These are phyloP conservation scores for Rattus rattus DNA, from an alignment of 2,113 vertebrate genomes.

Conservation along the genomic window DNA sequence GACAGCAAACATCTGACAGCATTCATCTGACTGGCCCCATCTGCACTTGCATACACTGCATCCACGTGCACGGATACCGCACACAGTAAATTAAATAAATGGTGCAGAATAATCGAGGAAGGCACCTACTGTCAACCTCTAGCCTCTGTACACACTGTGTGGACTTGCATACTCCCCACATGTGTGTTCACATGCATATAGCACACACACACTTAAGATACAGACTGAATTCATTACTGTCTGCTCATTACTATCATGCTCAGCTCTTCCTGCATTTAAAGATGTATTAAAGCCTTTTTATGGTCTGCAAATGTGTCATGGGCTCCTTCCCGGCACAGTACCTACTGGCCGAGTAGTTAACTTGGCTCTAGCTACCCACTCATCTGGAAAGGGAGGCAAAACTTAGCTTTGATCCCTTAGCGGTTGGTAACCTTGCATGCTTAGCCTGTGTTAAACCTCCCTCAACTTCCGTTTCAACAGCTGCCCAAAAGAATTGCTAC, in stretches of 20 bases:
- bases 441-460: background rate
- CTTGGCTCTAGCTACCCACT: background rate
- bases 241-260: background rate
- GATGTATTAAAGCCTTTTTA: background rate
- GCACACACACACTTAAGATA: background rate
- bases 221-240: background rate
- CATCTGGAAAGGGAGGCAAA: background rate
- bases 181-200: no score
- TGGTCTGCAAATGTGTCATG: background rate
- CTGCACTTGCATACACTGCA: no score
- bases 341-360: background rate
- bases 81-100: background rate
- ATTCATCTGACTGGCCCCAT: background rate
- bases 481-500: background rate
- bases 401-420: background rate
- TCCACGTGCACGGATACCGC: background rate
- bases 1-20: background rate
- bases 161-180: no score
- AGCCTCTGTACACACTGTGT: background rate
- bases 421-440: background rate
- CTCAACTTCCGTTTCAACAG: background rate
- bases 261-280: constrained; percentile 2
- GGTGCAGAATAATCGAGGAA: background rate
- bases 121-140: background rate
- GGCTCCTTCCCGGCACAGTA: background rate